These are phyloP conservation scores for Holacanthus passer DNA, from an alignment of 2,113 vertebrate genomes.

Conservation along the genomic window DNA sequence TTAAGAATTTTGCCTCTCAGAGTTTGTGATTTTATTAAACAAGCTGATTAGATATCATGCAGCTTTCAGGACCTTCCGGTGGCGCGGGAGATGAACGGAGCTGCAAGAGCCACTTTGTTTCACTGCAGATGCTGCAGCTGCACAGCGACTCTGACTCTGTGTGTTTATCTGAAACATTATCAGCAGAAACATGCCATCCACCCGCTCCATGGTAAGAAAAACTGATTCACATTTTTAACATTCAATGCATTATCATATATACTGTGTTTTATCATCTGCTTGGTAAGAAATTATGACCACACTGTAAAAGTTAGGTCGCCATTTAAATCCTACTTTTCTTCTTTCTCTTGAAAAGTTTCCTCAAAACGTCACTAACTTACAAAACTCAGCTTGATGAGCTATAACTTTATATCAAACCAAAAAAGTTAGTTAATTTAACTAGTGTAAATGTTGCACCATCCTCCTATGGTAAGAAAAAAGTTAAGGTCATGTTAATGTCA, in stretches of 20 bases:
- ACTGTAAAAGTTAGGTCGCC: too few relatives aligned
- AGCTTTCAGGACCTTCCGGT: slow-evolving; percentile 77
- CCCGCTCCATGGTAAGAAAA: slow-evolving; percentile 79
- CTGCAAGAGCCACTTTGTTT: neutral
- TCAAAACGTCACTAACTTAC: too few relatives aligned
- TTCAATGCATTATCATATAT: fast-evolving
- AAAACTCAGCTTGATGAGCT: neutral
- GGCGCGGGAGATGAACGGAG: slow-evolving; percentile 77
- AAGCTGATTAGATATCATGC: neutral
- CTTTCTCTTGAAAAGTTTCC: too few relatives aligned
- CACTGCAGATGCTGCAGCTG: slow-evolving; percentile 12
- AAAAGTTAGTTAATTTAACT: neutral
- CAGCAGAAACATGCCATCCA: slow-evolving; percentile 74
- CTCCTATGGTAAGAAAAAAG: neutral
- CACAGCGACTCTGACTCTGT: neutral
- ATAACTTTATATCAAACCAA: neutral
- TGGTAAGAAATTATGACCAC: neutral
- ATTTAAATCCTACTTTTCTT: neutral
- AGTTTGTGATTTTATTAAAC: fast-evolving
- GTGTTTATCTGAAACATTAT: neutral
- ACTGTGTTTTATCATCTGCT: neutral
- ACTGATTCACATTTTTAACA: neutral
- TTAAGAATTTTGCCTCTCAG: fast-evolving
- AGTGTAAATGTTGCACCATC: neutral
- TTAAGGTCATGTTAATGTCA: too few relatives aligned